These are phyloP conservation scores for Phalacrocorax brasilianus DNA, from an alignment of 2,113 vertebrate genomes.

Conservation along the genomic window DNA sequence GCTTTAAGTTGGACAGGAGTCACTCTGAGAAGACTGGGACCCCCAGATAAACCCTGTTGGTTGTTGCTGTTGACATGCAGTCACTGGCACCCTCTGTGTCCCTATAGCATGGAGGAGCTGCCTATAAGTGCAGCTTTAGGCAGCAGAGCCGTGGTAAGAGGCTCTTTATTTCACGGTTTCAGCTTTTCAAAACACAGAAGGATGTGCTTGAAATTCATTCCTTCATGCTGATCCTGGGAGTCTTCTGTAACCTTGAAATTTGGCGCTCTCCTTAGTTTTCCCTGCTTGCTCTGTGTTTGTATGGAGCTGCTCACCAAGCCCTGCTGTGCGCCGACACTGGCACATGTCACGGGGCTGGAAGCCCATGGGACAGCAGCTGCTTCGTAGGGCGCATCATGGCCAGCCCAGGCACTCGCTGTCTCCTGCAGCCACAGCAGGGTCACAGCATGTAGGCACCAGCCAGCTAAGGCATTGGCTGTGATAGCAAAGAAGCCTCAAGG, in stretches of 20 bases:
- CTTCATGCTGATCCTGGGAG: conserved; percentile 6
- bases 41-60: background rate
- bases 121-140: background rate
- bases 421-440: background rate
- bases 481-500: background rate
- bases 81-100: background rate
- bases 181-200: background rate
- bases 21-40: background rate
- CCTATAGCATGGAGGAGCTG: accelerated
- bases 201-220: background rate
- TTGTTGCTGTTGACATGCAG: background rate
- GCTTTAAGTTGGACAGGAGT: background rate
- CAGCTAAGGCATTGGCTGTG: background rate
- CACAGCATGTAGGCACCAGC: accelerated
- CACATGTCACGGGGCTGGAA: accelerated
- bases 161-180: background rate
- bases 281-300: background rate
- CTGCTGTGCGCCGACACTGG: accelerated
- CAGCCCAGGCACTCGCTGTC: background rate
- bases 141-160: background rate
- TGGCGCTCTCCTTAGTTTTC: background rate
- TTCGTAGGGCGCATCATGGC: accelerated
- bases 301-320: accelerated
- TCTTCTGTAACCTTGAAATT: conserved; percentile 37
- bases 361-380: accelerated